These are phyloP conservation scores for Pycnonotus jocosus DNA, from an alignment of 2,113 vertebrate species.

Conservation along the genomic window DNA sequence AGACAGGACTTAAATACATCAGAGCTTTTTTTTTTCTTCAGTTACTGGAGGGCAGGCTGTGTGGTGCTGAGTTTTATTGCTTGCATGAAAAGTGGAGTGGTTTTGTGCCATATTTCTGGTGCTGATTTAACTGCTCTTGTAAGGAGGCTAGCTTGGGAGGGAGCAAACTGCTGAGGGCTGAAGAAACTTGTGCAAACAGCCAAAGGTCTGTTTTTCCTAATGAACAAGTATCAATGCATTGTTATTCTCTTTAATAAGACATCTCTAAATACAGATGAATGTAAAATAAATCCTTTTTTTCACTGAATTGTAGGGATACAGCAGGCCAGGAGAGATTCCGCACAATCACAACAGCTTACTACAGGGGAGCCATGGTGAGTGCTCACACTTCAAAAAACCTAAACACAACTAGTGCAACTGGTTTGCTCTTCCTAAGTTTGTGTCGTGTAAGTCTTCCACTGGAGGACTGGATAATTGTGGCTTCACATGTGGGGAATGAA, in stretches of 20 bases:
- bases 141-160: neutral
- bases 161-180: neutral
- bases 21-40: neutral
- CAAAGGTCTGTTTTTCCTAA: neutral
- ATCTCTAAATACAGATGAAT: neutral
- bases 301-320: constrained; percentile 78
- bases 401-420: neutral
- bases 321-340: constrained; percentile 91
- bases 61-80: neutral
- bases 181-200: neutral
- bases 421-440: neutral
- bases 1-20: neutral
- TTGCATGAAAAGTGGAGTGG: neutral
- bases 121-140: neutral
- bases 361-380: constrained; percentile 92
- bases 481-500: neutral
- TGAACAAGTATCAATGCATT: neutral
- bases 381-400: neutral
- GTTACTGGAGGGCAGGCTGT: neutral
- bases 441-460: neutral
- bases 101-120: neutral
- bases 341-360: constrained; percentile 91
- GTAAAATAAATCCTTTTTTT: neutral
- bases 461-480: neutral
- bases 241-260: neutral